Evolutionary conservation across 2,113 vertebrate species (phyloP).

Genomic region (Glaucidium brasilianum): DNA sequence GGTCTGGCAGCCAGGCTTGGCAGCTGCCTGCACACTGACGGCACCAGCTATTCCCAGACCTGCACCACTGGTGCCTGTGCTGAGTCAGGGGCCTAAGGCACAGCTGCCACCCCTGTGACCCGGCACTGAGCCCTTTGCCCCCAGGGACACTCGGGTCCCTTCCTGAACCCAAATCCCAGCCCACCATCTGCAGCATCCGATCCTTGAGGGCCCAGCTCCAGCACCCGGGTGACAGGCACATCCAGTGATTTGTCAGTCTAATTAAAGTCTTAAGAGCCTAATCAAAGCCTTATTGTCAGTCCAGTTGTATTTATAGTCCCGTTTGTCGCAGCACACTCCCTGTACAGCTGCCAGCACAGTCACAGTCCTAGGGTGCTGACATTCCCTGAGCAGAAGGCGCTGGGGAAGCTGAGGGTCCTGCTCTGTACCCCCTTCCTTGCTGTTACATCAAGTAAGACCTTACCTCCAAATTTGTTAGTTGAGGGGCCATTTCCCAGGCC

Average conservation of each 20-base stretch:
- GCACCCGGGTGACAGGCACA: background rate
- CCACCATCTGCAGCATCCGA: rapidly evolving
- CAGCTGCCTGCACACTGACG: background rate
- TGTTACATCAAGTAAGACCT: background rate
- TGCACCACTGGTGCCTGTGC: rapidly evolving
- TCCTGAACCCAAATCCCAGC: background rate
- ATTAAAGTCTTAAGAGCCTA: constrained; percentile 36
- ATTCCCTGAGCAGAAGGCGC: background rate
- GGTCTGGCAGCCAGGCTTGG: background rate
- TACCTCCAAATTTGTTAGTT: background rate
- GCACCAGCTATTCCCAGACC: constrained; percentile 25
- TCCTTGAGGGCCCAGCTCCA: background rate
- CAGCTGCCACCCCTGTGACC: background rate
- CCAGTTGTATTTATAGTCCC: constrained; percentile 27
- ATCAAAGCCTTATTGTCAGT: constrained; percentile 41
- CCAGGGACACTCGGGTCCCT: background rate
- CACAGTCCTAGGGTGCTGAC: rapidly evolving
- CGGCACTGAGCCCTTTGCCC: background rate
- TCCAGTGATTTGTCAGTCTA: background rate
- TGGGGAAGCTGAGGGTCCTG: background rate
- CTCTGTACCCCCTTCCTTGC: background rate
- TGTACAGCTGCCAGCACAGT: rapidly evolving
- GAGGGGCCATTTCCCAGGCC: rapidly evolving
- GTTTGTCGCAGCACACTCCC: background rate
- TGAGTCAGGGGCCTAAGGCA: constrained; percentile 49